A percentile compares a stretch with the other conserved stretches of the same genome.
Conservation (phyloP, 2,113 vertebrate genomes). For the Cynopterus brachyotis region DNA sequence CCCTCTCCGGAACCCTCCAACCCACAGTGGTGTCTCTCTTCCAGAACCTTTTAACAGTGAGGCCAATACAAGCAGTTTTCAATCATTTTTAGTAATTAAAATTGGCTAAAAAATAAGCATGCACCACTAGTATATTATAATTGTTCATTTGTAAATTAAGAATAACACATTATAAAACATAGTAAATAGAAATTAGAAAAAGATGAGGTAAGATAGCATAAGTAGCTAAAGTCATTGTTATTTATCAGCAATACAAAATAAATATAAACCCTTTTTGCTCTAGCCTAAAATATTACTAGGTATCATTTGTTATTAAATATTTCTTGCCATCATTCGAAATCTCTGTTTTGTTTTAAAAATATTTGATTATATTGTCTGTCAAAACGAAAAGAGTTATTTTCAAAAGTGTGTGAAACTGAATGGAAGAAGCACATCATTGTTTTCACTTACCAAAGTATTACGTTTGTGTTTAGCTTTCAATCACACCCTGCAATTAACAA, state of each 20-base stretch:
- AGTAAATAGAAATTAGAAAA: background rate
- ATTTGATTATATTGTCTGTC: background rate
- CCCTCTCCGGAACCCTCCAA: constrained; percentile 1
- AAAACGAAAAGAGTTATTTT: background rate
- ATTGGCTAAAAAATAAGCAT: background rate
- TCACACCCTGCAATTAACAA: background rate
- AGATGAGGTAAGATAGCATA: background rate
- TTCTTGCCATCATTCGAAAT: background rate
- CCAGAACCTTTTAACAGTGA: background rate
- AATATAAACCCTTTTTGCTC: background rate
- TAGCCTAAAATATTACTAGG: background rate
- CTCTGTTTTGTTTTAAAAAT: constrained; percentile 36
- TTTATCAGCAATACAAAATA: background rate
- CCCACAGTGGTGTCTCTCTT: background rate
- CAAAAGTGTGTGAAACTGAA: background rate
- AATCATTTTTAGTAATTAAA: background rate
- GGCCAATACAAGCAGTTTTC: background rate
- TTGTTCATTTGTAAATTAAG: constrained; percentile 29
- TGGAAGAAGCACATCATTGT: background rate
- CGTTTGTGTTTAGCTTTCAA: background rate
- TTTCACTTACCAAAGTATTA: background rate
- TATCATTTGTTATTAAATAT: background rate
- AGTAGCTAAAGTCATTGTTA: background rate
- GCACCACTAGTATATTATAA: background rate
- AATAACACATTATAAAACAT: background rate